Conservation (phyloP, 2,113 vertebrate species). For the Origma solitaria region DNA sequence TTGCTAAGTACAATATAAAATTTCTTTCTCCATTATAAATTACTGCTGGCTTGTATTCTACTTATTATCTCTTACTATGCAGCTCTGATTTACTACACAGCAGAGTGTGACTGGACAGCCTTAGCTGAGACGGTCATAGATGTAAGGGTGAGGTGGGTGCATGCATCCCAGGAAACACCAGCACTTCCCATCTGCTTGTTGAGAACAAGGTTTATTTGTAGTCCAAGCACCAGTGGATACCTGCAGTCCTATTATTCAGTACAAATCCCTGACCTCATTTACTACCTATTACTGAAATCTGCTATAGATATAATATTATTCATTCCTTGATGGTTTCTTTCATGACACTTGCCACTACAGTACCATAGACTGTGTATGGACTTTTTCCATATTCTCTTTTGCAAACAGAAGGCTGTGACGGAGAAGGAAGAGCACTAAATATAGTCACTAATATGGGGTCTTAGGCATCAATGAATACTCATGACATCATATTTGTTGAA, state of each 20-base stretch:
- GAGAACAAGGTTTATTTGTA: background rate
- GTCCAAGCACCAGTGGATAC: background rate
- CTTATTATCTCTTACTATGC: background rate
- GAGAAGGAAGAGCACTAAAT: background rate
- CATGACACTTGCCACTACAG: background rate
- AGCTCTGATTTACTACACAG: background rate
- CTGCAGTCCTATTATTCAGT: background rate
- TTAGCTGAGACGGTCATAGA: accelerated
- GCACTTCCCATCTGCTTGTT: background rate
- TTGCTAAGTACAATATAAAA: background rate
- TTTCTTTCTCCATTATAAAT: background rate
- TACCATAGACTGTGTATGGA: background rate
- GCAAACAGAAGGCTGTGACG: background rate
- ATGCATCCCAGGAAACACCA: background rate
- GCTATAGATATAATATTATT: background rate
- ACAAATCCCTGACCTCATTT: background rate
- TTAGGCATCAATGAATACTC: background rate
- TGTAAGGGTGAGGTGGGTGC: background rate
- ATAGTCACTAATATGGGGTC: background rate
- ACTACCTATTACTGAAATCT: background rate
- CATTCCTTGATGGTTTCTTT: background rate
- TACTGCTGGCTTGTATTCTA: background rate
- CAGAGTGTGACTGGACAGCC: accelerated
- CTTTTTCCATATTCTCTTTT: background rate
- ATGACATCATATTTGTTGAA: background rate